These are phyloP conservation scores for Psephotus haematonotus DNA, from an alignment of 2,113 vertebrate species.

Conservation along the genomic window DNA sequence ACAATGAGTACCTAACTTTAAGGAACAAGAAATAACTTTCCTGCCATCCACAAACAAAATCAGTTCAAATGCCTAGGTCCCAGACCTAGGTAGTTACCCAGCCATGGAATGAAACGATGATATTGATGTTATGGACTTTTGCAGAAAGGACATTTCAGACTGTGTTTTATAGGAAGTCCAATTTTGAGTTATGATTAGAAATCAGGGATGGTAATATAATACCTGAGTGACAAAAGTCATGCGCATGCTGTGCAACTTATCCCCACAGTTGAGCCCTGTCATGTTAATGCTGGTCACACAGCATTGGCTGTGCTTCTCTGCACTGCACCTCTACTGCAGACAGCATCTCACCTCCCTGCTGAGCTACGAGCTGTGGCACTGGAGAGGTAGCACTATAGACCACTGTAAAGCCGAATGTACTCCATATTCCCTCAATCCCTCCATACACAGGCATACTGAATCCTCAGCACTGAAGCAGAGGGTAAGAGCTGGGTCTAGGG, in stretches of 20 bases:
- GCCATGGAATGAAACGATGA: neutral
- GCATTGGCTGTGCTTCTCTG: neutral
- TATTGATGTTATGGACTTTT: neutral
- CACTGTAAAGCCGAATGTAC: neutral
- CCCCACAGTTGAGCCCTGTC: neutral
- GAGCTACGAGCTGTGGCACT: fast-evolving
- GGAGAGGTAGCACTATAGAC: neutral
- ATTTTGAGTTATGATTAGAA: neutral
- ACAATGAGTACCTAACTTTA: neutral
- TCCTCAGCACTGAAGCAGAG: neutral
- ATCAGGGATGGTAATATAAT: neutral
- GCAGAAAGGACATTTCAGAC: neutral
- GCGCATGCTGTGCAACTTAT: neutral
- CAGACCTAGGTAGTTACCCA: neutral
- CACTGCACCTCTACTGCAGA: neutral
- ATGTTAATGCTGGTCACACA: neutral
- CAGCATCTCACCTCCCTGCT: neutral
- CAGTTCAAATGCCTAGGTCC: neutral
- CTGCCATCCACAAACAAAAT: neutral
- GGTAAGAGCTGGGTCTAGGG: neutral
- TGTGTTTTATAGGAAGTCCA: neutral
- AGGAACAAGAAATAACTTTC: neutral
- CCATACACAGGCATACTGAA: neutral
- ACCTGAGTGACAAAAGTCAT: neutral
- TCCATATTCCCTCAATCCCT: neutral